phyloP scores from a whole-genome alignment of 2,888 invertebrate species.

The Mallateleia sp. region DNA sequence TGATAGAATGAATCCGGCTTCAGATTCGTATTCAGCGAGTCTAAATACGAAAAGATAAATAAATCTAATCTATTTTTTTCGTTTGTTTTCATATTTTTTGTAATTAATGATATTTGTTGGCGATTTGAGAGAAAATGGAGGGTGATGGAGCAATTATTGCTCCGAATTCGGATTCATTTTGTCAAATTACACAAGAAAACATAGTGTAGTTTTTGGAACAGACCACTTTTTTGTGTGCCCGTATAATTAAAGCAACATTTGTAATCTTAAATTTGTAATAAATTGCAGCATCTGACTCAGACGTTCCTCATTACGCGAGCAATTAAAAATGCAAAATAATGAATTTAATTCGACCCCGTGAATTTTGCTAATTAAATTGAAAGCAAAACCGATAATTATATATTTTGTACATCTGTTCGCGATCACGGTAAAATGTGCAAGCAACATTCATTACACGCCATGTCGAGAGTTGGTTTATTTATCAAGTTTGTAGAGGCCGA shows the following conservation, averaged over 20 bases:
- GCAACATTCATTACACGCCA: conserved; percentile 56
- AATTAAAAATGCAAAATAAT: conserved; percentile 25
- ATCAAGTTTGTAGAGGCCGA: conserved; percentile 68
- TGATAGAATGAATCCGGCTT: too few species aligned
- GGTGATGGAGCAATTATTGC: too few species aligned
- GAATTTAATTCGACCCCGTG: not conserved
- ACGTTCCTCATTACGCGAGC: conserved; percentile 8
- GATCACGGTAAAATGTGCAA: conserved; percentile 33
- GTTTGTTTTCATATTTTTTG: too few species aligned
- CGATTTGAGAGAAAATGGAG: too few species aligned
- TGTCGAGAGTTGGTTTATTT: conserved; percentile 75
- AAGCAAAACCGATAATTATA: conserved; percentile 24
- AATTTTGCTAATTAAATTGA: conserved; percentile 36
- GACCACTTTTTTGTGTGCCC: too few species aligned
- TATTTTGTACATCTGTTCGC: conserved; percentile 23
- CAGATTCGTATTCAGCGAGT: too few species aligned
- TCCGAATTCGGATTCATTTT: too few species aligned
- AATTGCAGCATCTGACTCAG: not conserved
- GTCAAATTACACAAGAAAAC: too few species aligned
- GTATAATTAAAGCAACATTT: not conserved
- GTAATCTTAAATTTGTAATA: not conserved
- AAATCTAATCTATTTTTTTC: too few species aligned
- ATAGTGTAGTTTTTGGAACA: too few species aligned
- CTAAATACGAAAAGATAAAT: too few species aligned
- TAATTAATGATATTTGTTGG: too few species aligned